Percentiles rank a stretch among this genome's conserved stretches.
These are phyloP conservation scores for Odontesthes bonariensis DNA, from an alignment of 2,113 vertebrate species.

Conservation along the genomic window DNA sequence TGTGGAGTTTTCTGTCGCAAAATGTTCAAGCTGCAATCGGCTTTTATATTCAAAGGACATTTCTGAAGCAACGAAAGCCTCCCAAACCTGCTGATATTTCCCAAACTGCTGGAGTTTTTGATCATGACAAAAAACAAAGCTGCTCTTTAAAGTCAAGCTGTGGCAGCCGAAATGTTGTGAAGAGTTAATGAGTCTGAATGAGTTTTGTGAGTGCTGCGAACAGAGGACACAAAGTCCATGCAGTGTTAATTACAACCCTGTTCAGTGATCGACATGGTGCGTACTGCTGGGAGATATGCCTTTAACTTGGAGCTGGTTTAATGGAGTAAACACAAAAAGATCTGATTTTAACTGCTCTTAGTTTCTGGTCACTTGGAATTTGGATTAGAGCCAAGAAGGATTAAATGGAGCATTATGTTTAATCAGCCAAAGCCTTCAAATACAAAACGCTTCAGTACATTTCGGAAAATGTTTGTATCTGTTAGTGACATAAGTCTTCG, in stretches of 20 bases:
- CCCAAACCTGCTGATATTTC: not conserved
- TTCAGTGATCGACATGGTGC: constrained; percentile 28
- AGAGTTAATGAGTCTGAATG: constrained; percentile 47
- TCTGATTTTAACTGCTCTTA: not conserved
- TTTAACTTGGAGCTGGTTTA: constrained; percentile 4
- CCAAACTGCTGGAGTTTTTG: constrained; percentile 25
- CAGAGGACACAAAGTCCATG: constrained; percentile 32
- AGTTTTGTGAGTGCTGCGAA: constrained; percentile 37
- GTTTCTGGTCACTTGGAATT: not conserved
- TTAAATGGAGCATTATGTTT: not conserved
- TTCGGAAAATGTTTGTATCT: not conserved
- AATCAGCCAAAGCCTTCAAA: not conserved
- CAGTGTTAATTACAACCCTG: constrained; percentile 47
- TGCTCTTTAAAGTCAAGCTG: constrained; percentile 27
- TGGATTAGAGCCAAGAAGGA: not conserved
- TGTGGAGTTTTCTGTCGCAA: not conserved
- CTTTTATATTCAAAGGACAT: constrained; percentile 21
- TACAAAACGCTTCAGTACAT: too few relatives aligned
- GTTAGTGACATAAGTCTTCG: not conserved
- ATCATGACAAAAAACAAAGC: constrained; percentile 15
- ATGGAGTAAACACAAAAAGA: not conserved
- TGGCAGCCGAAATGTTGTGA: constrained; percentile 21
- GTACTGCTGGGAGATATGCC: constrained; percentile 13
- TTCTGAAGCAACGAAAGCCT: constrained; percentile 11
- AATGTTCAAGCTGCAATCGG: not conserved